Conservation (phyloP, 2,888 invertebrate genomes). For the Agrochola lychnidis region DNA sequence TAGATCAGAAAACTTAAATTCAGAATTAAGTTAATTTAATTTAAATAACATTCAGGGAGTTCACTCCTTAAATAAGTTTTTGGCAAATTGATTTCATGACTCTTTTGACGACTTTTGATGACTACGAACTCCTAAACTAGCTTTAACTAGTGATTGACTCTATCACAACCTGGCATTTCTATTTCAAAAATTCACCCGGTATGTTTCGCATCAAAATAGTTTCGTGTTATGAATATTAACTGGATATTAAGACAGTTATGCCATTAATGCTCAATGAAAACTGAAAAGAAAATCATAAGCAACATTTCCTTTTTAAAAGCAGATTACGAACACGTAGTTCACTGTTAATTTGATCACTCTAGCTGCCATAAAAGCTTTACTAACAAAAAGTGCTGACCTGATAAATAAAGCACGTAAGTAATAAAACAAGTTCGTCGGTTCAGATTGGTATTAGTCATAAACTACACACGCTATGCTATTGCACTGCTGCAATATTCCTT, state of each 20-base stretch:
- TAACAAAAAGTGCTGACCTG: not conserved
- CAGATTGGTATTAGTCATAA: conserved; percentile 27
- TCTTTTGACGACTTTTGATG: not conserved
- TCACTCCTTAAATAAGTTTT: not conserved
- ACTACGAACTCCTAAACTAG: not conserved
- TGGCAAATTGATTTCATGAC: not conserved
- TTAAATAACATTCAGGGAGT: not conserved
- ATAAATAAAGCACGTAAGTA: conserved; percentile 12
- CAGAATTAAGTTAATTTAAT: not conserved
- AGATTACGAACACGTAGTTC: conserved; percentile 1
- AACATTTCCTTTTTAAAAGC: not conserved
- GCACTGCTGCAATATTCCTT: conserved; percentile 22
- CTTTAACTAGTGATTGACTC: no score
- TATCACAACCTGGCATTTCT: not conserved
- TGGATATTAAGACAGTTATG: not conserved
- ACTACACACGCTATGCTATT: conserved; percentile 30
- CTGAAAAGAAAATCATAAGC: not conserved
- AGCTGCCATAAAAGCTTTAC: not conserved
- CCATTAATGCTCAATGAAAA: not conserved
- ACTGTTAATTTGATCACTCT: conserved; percentile 16
- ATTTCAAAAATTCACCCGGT: not conserved
- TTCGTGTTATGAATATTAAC: not conserved
- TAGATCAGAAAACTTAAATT: not conserved
- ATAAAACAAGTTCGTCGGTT: conserved; percentile 34
- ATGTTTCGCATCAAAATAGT: not conserved